Conservation (phyloP, 2,113 vertebrate species). For the Prochilodus magdalenae region DNA sequence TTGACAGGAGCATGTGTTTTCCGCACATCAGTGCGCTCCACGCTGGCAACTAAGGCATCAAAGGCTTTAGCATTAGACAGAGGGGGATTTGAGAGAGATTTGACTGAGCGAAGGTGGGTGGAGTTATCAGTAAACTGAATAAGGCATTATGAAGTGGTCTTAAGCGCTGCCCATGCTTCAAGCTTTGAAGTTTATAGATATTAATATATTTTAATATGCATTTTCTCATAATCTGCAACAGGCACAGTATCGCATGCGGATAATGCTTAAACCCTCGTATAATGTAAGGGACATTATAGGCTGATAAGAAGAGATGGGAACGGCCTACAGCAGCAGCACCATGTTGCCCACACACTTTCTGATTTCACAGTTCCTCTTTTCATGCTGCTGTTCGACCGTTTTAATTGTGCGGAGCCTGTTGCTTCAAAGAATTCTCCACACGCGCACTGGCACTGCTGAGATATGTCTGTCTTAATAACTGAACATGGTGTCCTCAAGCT, state of each 20-base stretch:
- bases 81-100: neutral
- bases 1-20: neutral
- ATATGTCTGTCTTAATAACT: no score
- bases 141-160: neutral
- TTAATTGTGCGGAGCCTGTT: neutral
- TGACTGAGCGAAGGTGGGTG: slow-evolving; percentile 4
- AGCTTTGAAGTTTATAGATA: neutral
- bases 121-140: neutral
- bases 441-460: no score
- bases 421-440: neutral
- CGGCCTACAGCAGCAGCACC: neutral
- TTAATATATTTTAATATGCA: neutral
- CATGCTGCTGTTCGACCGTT: neutral
- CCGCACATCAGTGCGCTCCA: neutral
- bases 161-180: neutral
- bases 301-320: neutral
- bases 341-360: neutral
- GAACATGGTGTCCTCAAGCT: no score
- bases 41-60: slow-evolving; percentile 1
- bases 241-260: neutral
- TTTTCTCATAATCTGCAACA: neutral
- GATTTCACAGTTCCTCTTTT: neutral
- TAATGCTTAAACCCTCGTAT: neutral
- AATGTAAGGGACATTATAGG: neutral
- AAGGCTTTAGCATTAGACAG: slow-evolving; percentile 15